Conservation (phyloP, 2,797 vertebrate species). For the Acestrorhynchus altus region DNA sequence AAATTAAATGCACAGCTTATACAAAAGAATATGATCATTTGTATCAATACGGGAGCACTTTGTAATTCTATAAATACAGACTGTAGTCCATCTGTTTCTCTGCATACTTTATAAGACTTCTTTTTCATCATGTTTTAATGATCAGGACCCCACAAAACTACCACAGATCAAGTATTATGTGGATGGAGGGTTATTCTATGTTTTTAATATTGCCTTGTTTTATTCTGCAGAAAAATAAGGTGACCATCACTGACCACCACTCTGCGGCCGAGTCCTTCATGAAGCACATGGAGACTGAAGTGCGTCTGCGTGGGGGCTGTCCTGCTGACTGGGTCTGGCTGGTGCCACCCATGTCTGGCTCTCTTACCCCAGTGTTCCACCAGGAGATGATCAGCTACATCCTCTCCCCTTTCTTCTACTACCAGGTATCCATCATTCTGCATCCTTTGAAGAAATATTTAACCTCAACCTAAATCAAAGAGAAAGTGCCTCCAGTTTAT, state of each 20-base stretch:
- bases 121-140: too few species aligned
- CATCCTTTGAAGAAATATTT: background rate
- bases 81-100: too few species aligned
- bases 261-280: constrained; percentile 85
- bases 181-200: too few species aligned
- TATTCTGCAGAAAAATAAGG: constrained; percentile 79
- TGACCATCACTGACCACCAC: constrained; percentile 89
- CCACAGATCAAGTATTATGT: too few species aligned
- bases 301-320: constrained; percentile 81
- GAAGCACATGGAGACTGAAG: constrained; percentile 85
- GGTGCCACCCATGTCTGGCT: constrained; percentile 85
- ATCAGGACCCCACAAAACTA: too few species aligned
- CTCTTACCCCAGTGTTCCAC: constrained; percentile 86
- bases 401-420: constrained; percentile 87
- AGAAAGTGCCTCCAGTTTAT: too few species aligned
- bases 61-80: too few species aligned
- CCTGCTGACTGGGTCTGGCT: constrained; percentile 88
- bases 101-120: too few species aligned
- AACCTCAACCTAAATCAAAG: too few species aligned
- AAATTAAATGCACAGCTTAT: background rate
- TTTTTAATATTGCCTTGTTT: background rate
- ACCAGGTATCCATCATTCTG: constrained; percentile 76
- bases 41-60: too few species aligned
- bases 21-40: background rate
- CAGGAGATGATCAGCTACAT: constrained; percentile 89